Evolutionary conservation across 2,888 invertebrate genomes (phyloP).

Genomic region (Acanthosepion esculentum): DNA sequence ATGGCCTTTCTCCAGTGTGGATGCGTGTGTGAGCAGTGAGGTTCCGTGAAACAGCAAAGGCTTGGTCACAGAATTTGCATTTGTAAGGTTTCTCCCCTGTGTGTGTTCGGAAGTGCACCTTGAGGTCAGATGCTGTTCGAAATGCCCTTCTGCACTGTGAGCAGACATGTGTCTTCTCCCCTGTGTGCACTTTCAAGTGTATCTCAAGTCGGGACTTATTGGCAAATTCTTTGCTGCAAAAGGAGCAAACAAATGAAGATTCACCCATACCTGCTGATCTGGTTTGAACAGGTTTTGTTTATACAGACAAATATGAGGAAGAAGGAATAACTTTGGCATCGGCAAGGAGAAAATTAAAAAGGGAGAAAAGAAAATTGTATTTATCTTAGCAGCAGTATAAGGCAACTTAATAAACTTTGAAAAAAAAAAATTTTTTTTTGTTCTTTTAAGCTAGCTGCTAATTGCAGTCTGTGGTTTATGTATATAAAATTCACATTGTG

Average conservation of each 20-base stretch:
- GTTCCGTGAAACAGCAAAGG: slow-evolving; percentile 48
- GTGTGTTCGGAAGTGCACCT: slow-evolving; percentile 51
- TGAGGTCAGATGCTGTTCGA: slow-evolving; percentile 50
- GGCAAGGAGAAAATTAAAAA: background rate
- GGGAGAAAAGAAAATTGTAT: background rate
- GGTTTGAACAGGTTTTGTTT: no score
- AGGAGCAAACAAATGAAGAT: background rate
- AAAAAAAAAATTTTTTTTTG: background rate
- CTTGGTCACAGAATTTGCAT: slow-evolving; percentile 51
- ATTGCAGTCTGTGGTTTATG: background rate
- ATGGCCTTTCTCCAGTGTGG: slow-evolving; percentile 45
- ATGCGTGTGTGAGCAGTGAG: slow-evolving; percentile 42
- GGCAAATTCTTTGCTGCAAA: slow-evolving; percentile 38
- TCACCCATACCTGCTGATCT: background rate
- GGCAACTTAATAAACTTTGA: background rate
- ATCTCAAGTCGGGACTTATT: background rate
- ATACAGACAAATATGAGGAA: background rate
- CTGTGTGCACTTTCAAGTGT: slow-evolving; percentile 14
- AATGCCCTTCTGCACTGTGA: slow-evolving; percentile 49
- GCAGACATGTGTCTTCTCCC: background rate
- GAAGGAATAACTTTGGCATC: background rate
- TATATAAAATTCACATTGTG: background rate
- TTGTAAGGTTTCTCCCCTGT: slow-evolving; percentile 51
- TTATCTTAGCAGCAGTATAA: background rate
- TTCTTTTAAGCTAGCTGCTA: background rate